Conservation (phyloP, 1,140 invertebrate genomes). For the Branchinecta lindahli region DNA sequence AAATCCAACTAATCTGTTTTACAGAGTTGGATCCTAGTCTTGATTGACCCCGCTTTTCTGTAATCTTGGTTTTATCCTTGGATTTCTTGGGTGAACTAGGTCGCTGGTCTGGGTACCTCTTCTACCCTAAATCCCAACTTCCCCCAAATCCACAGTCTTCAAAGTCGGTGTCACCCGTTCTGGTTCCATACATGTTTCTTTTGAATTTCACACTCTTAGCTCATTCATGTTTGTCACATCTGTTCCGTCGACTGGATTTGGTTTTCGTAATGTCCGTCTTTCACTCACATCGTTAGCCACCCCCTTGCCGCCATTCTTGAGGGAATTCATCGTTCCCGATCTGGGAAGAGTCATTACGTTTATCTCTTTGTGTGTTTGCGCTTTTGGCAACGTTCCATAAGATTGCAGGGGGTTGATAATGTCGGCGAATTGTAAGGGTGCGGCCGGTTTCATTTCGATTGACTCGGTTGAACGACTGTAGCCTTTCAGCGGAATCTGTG, state of each 20-base stretch:
- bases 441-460: background rate
- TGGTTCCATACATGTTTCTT: background rate
- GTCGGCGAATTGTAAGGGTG: background rate
- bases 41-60: no score
- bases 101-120: no score
- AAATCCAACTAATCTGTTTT: no score
- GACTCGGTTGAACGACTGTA: background rate
- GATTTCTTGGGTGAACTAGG: no score
- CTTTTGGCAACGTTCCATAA: constrained; percentile 9
- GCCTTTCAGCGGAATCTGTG: background rate
- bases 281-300: background rate
- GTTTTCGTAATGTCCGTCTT: background rate
- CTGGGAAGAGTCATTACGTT: background rate
- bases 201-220: background rate
- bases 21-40: no score
- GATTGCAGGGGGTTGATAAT: constrained; percentile 2
- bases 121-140: no score
- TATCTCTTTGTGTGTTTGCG: background rate
- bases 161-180: no score
- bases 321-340: background rate
- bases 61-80: no score
- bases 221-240: background rate
- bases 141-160: no score
- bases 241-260: background rate
- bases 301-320: background rate